phyloP scores from a whole-genome alignment of 2,888 invertebrate species.

The Nipponacmea schrenckii region DNA sequence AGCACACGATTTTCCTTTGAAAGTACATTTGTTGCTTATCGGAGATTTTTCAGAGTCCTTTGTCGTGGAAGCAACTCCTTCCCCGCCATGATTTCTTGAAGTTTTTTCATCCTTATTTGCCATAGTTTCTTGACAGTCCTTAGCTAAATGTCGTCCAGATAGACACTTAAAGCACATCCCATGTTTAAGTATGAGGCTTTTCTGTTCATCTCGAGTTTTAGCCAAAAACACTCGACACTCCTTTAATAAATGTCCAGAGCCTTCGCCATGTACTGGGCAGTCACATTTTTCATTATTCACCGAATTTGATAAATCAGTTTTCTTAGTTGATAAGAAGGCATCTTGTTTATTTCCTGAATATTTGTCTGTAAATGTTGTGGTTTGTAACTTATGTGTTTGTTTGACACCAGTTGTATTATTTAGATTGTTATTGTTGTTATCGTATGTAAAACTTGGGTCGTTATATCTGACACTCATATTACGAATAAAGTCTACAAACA shows the following conservation, averaged over 20 bases:
- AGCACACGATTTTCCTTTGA: slow-evolving; percentile 23
- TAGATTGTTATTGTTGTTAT: not conserved
- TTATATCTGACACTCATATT: slow-evolving; percentile 18
- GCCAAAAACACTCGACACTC: not conserved
- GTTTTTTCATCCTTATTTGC: not conserved
- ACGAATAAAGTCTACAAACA: slow-evolving; percentile 18
- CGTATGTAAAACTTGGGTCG: slow-evolving; percentile 18
- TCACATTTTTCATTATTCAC: not conserved
- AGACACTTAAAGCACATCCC: slow-evolving; percentile 13
- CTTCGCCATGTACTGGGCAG: not conserved
- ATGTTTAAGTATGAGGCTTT: slow-evolving; percentile 7
- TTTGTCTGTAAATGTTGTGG: slow-evolving; percentile 19
- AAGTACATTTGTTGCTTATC: slow-evolving; percentile 17
- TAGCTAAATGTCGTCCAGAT: slow-evolving; percentile 15
- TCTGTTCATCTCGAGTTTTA: not conserved
- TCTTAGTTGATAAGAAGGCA: not conserved
- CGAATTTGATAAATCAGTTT: not conserved
- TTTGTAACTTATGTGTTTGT: no score
- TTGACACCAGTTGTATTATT: not conserved
- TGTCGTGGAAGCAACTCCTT: not conserved
- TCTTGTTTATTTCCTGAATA: not conserved
- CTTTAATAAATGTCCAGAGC: not conserved
- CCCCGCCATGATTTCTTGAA: slow-evolving; percentile 19
- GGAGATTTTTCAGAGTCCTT: no score
- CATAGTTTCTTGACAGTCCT: not conserved